phyloP scores from a whole-genome alignment of 2,797 vertebrate species.

The Scolopax rusticola region DNA sequence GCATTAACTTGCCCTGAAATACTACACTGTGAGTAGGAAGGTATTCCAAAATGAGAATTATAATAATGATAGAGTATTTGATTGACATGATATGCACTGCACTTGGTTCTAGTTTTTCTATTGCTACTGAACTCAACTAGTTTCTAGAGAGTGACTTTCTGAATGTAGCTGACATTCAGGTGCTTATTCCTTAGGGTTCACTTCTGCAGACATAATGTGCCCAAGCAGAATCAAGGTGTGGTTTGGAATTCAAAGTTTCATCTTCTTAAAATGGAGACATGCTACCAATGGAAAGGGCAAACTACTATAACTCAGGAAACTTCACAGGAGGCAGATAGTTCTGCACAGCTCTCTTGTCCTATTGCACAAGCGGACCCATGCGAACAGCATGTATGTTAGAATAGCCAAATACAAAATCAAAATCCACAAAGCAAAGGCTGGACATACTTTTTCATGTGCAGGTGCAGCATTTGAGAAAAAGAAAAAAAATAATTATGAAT shows the following conservation, averaged over 20 bases:
- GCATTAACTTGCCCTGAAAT: not conserved
- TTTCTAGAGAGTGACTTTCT: not conserved
- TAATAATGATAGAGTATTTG: not conserved
- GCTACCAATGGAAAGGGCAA: not conserved
- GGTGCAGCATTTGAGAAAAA: not conserved
- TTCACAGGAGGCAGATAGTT: fast-evolving
- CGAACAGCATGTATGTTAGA: fast-evolving
- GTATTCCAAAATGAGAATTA: not conserved
- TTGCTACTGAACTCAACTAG: not conserved
- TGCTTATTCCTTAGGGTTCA: not conserved
- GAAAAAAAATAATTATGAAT: not conserved
- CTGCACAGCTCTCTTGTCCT: not conserved
- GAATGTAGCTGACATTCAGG: not conserved
- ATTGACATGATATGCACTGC: not conserved
- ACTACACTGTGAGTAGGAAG: not conserved
- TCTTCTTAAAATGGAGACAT: not conserved
- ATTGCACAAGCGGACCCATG: fast-evolving
- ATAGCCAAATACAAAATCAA: not conserved
- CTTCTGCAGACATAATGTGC: not conserved
- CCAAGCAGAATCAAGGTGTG: not conserved
- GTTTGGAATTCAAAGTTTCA: not conserved
- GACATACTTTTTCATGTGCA: not conserved
- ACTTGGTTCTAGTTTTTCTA: not conserved
- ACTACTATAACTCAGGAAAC: not conserved
- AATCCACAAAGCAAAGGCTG: not conserved